Conservation (phyloP, 2,797 vertebrate genomes). For the Antrozous pallidus region DNA sequence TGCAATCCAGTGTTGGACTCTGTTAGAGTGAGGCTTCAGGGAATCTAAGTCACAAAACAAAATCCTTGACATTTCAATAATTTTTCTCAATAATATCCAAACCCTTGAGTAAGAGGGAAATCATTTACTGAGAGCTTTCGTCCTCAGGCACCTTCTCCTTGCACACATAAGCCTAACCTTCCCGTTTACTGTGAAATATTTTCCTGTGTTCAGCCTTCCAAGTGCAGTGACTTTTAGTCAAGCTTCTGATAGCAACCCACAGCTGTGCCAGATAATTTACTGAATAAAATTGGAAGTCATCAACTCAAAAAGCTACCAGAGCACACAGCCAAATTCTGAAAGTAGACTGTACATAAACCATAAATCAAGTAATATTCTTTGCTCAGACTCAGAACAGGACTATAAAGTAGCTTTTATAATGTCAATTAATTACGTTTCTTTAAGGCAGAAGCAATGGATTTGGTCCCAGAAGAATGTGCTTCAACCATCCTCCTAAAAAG, state of each 20-base stretch:
- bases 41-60: slow-evolving; percentile 16
- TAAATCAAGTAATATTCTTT: slow-evolving; percentile 45
- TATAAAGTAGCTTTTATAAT: slow-evolving; percentile 58
- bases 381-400: neutral
- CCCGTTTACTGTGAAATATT: neutral
- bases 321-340: slow-evolving; percentile 33
- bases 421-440: slow-evolving; percentile 66
- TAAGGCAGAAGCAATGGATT: slow-evolving; percentile 35
- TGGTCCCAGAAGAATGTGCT: slow-evolving; percentile 63
- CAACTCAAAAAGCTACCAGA: slow-evolving; percentile 16
- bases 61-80: slow-evolving; percentile 11
- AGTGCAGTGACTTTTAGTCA: neutral
- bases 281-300: slow-evolving; percentile 37
- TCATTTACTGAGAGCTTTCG: neutral
- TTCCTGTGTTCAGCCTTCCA: neutral
- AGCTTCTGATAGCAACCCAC: neutral
- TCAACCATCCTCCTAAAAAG: slow-evolving; percentile 64
- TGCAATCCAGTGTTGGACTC: neutral
- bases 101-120: neutral
- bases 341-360: slow-evolving; percentile 34
- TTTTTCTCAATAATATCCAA: neutral
- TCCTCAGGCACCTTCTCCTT: neutral
- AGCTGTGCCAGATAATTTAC: slow-evolving; percentile 25
- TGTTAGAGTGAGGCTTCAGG: neutral
- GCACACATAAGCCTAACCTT: neutral